Evolutionary conservation across 2,888 invertebrate genomes (phyloP).

Genomic region (Pachymerium ferrugineum): DNA sequence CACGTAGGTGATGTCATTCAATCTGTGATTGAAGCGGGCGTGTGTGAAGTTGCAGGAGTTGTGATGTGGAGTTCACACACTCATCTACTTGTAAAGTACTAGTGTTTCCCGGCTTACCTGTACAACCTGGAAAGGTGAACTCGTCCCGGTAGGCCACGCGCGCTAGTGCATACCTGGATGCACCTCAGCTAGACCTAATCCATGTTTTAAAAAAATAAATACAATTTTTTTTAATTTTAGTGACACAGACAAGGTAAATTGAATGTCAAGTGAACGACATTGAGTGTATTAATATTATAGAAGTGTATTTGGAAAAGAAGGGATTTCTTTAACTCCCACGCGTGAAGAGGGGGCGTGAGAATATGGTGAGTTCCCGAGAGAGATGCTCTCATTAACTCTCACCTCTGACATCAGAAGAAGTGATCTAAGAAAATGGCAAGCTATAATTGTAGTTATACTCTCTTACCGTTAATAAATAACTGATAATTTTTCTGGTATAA

Average conservation of each 20-base stretch:
- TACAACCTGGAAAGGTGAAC: not conserved
- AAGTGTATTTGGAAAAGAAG: too few relatives aligned
- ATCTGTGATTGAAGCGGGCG: not conserved
- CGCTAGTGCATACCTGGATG: conserved; percentile 9
- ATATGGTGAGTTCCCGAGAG: conserved; percentile 1
- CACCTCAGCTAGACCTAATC: too few relatives aligned
- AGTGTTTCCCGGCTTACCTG: not conserved
- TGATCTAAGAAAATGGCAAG: not conserved
- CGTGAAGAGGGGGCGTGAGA: conserved; percentile 8
- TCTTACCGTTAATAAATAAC: not conserved
- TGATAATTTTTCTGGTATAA: not conserved
- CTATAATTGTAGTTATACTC: not conserved
- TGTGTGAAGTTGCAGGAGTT: not conserved
- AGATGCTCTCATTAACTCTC: conserved; percentile 13
- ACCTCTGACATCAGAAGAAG: not conserved
- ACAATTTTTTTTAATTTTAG: not conserved
- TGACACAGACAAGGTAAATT: not conserved
- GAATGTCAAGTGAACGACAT: too few relatives aligned
- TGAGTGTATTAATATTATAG: too few relatives aligned
- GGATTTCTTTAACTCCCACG: not conserved
- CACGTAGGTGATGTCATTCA: not conserved
- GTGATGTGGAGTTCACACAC: not conserved
- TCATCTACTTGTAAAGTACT: not conserved
- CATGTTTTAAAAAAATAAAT: too few relatives aligned
- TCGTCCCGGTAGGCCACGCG: conserved; percentile 7